A percentile compares a stretch with the other conserved stretches of the same genome.
These are phyloP conservation scores for Elephantulus edwardii DNA, from an alignment of 2,113 vertebrate species.

Conservation along the genomic window DNA sequence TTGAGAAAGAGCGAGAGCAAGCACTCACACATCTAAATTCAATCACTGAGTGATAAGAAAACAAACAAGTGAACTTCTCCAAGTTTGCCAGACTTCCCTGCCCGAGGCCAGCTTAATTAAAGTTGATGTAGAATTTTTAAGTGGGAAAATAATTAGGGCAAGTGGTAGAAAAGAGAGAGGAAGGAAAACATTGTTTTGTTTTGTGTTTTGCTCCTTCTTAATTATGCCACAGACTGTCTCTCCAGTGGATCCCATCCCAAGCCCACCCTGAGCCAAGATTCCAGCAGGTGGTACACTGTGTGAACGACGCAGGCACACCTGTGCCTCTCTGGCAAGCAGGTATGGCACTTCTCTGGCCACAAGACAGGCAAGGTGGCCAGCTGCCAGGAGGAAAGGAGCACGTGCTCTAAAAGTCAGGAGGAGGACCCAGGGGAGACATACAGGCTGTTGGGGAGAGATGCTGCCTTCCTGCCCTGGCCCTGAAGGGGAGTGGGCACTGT, in stretches of 20 bases:
- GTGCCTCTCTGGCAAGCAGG: conserved; percentile 55
- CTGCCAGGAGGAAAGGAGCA: conserved; percentile 49
- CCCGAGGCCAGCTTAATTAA: conserved; percentile 68
- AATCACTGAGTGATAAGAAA: conserved; percentile 20
- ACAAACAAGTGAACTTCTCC: conserved; percentile 70
- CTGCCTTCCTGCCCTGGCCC: neutral
- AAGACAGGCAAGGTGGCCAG: conserved; percentile 23
- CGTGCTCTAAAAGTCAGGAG: neutral
- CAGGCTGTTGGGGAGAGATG: neutral
- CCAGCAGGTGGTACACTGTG: conserved; percentile 60
- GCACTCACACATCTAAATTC: neutral
- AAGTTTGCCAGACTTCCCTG: conserved; percentile 62
- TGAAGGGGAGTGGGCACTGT: neutral
- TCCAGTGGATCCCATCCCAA: conserved; percentile 41
- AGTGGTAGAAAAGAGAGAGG: conserved; percentile 63
- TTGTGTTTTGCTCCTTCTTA: conserved; percentile 67
- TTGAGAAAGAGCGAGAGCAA: neutral
- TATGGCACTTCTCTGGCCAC: neutral
- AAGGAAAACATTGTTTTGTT: conserved; percentile 69
- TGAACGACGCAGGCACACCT: conserved; percentile 60
- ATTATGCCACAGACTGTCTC: conserved; percentile 59
- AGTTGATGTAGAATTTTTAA: conserved; percentile 51
- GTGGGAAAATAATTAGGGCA: conserved; percentile 75
- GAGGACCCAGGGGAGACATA: neutral
- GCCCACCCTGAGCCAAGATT: neutral